A percentile compares a stretch with the other conserved stretches of the same genome.
Evolutionary conservation across 2,888 invertebrate species (phyloP).

Genomic region (Papilio elwesi): DNA sequence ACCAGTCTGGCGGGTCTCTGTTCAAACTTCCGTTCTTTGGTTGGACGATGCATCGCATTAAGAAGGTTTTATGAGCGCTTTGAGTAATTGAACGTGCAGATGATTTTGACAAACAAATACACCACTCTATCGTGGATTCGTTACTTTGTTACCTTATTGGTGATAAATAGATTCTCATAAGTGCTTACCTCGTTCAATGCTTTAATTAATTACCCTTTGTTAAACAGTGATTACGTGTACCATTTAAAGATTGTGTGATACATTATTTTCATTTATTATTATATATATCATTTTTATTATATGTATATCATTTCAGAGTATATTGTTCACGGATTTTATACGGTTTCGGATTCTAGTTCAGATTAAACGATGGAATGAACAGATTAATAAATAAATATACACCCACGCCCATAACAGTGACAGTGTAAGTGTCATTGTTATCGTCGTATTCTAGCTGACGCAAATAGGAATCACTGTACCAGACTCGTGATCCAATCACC

Average conservation of each 20-base stretch:
- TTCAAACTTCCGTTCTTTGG: conserved; percentile 76
- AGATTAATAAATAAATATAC: too few species aligned
- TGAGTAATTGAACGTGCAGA: conserved; percentile 45
- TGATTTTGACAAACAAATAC: conserved; percentile 36
- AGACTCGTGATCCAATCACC: too few species aligned
- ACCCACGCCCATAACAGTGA: too few species aligned
- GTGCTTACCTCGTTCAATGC: neutral
- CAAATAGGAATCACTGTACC: too few species aligned
- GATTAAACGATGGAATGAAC: too few species aligned
- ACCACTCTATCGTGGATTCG: neutral
- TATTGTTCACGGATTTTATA: too few species aligned
- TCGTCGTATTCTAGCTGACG: too few species aligned
- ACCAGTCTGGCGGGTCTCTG: conserved; percentile 65
- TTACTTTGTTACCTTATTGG: neutral
- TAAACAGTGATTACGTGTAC: neutral
- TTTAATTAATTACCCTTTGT: neutral
- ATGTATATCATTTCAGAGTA: too few species aligned
- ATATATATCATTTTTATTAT: too few species aligned
- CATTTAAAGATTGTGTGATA: neutral
- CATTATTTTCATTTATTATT: too few species aligned
- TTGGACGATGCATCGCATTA: conserved; percentile 55
- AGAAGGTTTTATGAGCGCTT: conserved; percentile 53
- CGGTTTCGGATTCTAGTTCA: too few species aligned
- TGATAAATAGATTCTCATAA: conserved; percentile 1
- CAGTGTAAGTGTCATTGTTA: too few species aligned